Evolutionary conservation across 2,888 invertebrate species (phyloP).

Genomic region (Abrostola tripartita): DNA sequence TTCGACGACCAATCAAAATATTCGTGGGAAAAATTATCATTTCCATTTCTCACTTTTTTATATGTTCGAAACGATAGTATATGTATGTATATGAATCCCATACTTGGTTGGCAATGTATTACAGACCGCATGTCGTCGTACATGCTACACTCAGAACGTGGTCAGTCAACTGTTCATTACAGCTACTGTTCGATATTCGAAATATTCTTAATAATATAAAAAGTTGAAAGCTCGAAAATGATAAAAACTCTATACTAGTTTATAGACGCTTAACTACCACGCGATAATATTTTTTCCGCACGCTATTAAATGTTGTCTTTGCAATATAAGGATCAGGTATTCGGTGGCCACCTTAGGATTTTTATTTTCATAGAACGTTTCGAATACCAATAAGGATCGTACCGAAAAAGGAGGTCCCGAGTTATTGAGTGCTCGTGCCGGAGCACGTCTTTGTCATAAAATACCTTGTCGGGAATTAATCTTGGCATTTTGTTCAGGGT

Average conservation of each 20-base stretch:
- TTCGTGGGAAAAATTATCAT: slow-evolving; percentile 65
- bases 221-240: slow-evolving; percentile 59
- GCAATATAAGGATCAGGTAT: slow-evolving; percentile 83
- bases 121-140: slow-evolving; percentile 34
- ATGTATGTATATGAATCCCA: slow-evolving; percentile 31
- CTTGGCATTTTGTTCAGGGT: slow-evolving; percentile 81
- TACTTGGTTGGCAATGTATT: slow-evolving; percentile 36
- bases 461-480: slow-evolving; percentile 77
- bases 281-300: slow-evolving; percentile 72
- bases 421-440: slow-evolving; percentile 73
- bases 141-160: slow-evolving; percentile 27
- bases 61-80: slow-evolving; percentile 27
- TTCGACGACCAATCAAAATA: slow-evolving; percentile 84
- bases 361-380: slow-evolving; percentile 79
- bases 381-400: slow-evolving; percentile 74
- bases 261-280: slow-evolving; percentile 67
- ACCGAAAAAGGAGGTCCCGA: slow-evolving; percentile 80
- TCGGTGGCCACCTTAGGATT: slow-evolving; percentile 79
- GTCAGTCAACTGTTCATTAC: slow-evolving; percentile 47
- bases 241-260: slow-evolving; percentile 74
- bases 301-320: slow-evolving; percentile 78
- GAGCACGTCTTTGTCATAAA: slow-evolving; percentile 74
- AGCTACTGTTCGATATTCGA: slow-evolving; percentile 56
- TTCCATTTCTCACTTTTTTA: slow-evolving; percentile 46
- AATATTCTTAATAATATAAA: slow-evolving; percentile 60